phyloP scores from a whole-genome alignment of 2,113 vertebrate genomes.

The Grantiella picta region DNA sequence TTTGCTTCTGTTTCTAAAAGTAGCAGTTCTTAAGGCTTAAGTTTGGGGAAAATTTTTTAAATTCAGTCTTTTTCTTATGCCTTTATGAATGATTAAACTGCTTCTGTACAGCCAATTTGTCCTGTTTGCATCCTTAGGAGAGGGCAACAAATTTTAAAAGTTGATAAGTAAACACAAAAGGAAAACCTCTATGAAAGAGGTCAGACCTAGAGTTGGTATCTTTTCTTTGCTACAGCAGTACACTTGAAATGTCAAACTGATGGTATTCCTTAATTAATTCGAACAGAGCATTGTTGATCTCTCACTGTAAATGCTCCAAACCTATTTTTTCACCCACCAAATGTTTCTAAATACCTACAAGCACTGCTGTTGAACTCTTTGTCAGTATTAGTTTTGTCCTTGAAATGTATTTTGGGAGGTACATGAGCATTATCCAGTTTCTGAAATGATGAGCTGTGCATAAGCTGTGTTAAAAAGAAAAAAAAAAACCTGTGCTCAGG shows the following conservation, averaged over 20 bases:
- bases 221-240: not conserved
- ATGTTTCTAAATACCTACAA: not conserved
- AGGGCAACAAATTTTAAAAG: not conserved
- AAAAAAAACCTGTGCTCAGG: not conserved
- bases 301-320: not conserved
- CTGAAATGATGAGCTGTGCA: conserved; percentile 4
- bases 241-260: not conserved
- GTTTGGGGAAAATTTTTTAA: not conserved
- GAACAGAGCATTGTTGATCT: not conserved
- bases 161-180: not conserved
- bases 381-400: conserved; percentile 33
- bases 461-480: conserved; percentile 8
- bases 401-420: conserved; percentile 25
- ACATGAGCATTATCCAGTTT: not conserved
- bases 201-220: not conserved
- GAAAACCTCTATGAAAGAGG: not conserved
- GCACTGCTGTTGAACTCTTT: not conserved
- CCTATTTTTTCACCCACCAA: not conserved
- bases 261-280: not conserved
- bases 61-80: not conserved
- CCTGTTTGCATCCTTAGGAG: not conserved
- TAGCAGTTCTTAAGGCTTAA: not conserved
- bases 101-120: not conserved
- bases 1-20: not conserved
- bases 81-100: not conserved